These are phyloP conservation scores for Cyrtodaria siliqua DNA, from an alignment of 2,888 invertebrate genomes.

Conservation along the genomic window DNA sequence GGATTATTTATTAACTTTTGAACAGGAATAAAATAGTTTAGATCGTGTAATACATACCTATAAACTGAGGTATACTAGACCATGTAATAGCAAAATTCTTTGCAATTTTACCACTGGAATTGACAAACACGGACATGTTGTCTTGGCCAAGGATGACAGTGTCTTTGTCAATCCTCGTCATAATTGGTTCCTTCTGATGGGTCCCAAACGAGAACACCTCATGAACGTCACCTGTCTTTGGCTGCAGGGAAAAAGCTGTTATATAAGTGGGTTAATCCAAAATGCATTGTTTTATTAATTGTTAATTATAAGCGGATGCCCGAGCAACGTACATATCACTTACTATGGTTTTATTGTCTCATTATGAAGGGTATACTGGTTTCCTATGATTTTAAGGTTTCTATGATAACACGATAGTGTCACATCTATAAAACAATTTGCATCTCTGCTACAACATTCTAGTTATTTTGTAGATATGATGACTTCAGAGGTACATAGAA, in stretches of 20 bases:
- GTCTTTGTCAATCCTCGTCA: constrained; percentile 38
- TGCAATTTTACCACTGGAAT: constrained; percentile 32
- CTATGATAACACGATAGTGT: too few species aligned
- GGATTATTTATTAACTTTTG: too few species aligned
- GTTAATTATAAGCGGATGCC: background rate
- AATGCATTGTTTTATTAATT: background rate
- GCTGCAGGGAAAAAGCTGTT: constrained; percentile 19
- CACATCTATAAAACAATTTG: too few species aligned
- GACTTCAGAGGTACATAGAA: too few species aligned
- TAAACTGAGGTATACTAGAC: constrained; percentile 42
- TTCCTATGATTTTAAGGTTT: too few species aligned
- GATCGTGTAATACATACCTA: constrained; percentile 28
- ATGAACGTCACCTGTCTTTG: constrained; percentile 38
- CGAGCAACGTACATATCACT: too few species aligned
- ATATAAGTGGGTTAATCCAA: background rate
- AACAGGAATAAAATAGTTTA: too few species aligned
- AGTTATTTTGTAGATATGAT: too few species aligned
- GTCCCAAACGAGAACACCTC: constrained; percentile 43
- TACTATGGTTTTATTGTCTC: too few species aligned
- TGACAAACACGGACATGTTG: constrained; percentile 46
- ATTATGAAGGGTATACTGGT: too few species aligned
- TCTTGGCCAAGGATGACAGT: constrained; percentile 44
- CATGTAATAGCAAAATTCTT: constrained; percentile 32
- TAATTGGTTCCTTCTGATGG: constrained; percentile 44
- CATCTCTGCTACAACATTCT: too few species aligned